Conservation (phyloP, 2,888 invertebrate species). For the Fabriciana adippe region DNA sequence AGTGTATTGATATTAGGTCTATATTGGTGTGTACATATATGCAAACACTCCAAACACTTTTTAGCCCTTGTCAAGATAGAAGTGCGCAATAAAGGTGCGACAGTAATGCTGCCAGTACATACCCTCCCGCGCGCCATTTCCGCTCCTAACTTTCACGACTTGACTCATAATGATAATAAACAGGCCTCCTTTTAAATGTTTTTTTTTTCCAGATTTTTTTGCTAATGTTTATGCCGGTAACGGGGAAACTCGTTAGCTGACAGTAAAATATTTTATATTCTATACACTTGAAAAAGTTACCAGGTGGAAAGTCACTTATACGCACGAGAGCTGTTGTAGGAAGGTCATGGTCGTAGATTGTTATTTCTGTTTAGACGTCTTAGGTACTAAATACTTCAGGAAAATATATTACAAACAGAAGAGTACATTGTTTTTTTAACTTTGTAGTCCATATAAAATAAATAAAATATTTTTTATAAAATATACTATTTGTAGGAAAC, state of each 20-base stretch:
- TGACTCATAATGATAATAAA: slow-evolving; percentile 75
- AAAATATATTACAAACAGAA: no score
- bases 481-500: no score
- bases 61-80: slow-evolving; percentile 48
- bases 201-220: slow-evolving; percentile 57
- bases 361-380: no score
- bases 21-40: slow-evolving; percentile 11
- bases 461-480: no score
- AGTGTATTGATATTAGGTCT: not conserved
- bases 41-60: slow-evolving; percentile 32
- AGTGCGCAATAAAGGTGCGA: slow-evolving; percentile 60
- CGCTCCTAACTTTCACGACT: slow-evolving; percentile 73
- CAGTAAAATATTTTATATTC: slow-evolving; percentile 15
- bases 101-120: slow-evolving; percentile 47
- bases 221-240: slow-evolving; percentile 61
- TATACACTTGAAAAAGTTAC: slow-evolving; percentile 6
- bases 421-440: no score
- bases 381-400: no score
- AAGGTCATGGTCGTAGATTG: no score
- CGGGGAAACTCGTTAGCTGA: slow-evolving; percentile 52
- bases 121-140: slow-evolving; percentile 65
- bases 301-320: no score
- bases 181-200: slow-evolving; percentile 68
- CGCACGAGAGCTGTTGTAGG: no score
- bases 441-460: no score